Conservation (phyloP, 2,888 invertebrate genomes). For the Acheta domesticus region DNA sequence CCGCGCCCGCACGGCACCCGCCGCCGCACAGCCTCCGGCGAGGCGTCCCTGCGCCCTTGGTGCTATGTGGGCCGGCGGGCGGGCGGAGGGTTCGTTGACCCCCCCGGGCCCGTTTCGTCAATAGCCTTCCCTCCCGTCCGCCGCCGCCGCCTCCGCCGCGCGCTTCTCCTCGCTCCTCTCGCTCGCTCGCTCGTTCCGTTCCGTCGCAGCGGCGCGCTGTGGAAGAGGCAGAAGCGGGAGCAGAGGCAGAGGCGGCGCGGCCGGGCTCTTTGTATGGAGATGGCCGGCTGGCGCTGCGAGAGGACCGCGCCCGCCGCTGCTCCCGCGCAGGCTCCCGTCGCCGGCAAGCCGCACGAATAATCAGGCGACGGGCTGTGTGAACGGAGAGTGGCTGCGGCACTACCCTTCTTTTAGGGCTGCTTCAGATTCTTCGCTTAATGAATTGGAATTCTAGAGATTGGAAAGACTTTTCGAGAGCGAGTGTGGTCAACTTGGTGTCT, state of each 20-base stretch:
- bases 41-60: slow-evolving; percentile 44
- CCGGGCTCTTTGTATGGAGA: slow-evolving; percentile 11
- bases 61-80: background rate
- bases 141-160: slow-evolving; percentile 23
- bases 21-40: no score
- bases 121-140: slow-evolving; percentile 25
- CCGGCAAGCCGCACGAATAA: no score
- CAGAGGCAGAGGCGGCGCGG: background rate
- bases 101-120: background rate
- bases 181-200: slow-evolving; percentile 20
- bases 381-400: no score
- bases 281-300: background rate
- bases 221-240: no score
- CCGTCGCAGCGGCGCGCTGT: no score
- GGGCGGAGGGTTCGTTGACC: slow-evolving; percentile 18
- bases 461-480: no score
- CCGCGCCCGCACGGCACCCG: no score
- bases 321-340: background rate
- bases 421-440: no score
- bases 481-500: no score
- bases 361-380: no score
- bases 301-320: background rate
- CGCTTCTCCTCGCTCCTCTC: slow-evolving; percentile 28
- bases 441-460: no score
- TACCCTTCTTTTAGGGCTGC: no score